phyloP scores from a whole-genome alignment of 2,113 vertebrate species.

The Limnothrissa miodon region DNA sequence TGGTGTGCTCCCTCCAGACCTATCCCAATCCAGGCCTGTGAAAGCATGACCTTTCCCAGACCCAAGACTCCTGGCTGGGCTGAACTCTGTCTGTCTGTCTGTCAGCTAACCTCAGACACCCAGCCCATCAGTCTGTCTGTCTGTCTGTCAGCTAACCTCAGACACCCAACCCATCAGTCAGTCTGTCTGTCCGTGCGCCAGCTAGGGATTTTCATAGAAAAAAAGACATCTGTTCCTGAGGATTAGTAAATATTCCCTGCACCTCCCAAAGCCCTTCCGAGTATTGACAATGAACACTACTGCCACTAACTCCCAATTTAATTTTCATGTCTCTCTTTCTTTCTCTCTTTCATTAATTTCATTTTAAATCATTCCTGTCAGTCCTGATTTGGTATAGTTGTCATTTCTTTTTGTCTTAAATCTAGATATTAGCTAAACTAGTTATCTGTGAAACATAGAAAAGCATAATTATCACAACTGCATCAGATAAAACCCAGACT shows the following conservation, averaged over 20 bases:
- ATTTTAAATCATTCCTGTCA: background rate
- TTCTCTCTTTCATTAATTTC: background rate
- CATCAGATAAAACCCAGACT: background rate
- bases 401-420: background rate
- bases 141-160: no score
- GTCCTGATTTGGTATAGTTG: background rate
- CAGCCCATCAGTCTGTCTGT: background rate
- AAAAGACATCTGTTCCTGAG: slow-evolving; percentile 59
- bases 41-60: slow-evolving; percentile 53
- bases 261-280: slow-evolving; percentile 31
- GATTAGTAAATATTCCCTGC: slow-evolving; percentile 51
- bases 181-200: slow-evolving; percentile 2
- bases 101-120: background rate
- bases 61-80: slow-evolving; percentile 45
- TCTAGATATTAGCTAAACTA: background rate
- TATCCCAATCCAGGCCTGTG: slow-evolving; percentile 25
- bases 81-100: slow-evolving; percentile 23
- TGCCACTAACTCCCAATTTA: background rate
- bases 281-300: slow-evolving; percentile 41
- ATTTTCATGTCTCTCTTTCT: no score
- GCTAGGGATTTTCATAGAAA: slow-evolving; percentile 52
- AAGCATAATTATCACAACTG: background rate
- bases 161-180: no score
- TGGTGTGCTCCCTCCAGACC: background rate
- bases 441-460: slow-evolving; percentile 2